Evolutionary conservation across 2,888 invertebrate species (phyloP).

Genomic region (Ophion costatus): DNA sequence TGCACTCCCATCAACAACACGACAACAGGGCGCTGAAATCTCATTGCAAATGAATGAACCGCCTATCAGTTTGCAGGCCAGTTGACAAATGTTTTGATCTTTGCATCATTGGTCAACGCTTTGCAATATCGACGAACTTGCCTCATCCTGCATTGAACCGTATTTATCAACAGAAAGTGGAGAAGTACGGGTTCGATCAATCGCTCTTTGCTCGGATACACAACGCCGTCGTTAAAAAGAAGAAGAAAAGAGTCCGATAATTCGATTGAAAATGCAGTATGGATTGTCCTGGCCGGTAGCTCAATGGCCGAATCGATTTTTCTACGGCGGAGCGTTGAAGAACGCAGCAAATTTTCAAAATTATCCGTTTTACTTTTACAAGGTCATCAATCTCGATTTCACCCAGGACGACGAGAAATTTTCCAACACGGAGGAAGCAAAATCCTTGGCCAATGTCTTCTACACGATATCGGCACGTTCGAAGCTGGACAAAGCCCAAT

Average conservation of each 20-base stretch:
- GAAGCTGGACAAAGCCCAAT: constrained; percentile 75
- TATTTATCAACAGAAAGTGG: constrained; percentile 86
- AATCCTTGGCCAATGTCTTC: constrained; percentile 86
- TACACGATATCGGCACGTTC: constrained; percentile 82
- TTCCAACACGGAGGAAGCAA: constrained; percentile 86
- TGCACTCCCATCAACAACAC: not conserved
- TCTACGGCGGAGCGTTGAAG: constrained; percentile 87
- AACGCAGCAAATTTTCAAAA: constrained; percentile 70
- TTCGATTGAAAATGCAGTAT: constrained; percentile 89
- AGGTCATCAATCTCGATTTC: too few relatives aligned
- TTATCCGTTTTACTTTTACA: constrained; percentile 85
- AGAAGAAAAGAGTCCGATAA: constrained; percentile 82
- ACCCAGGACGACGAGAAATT: constrained; percentile 74
- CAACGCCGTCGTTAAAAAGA: constrained; percentile 84
- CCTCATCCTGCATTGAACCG: too few relatives aligned
- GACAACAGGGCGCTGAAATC: too few relatives aligned
- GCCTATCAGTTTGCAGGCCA: too few relatives aligned
- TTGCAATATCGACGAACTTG: too few relatives aligned
- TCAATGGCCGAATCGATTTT: constrained; percentile 90
- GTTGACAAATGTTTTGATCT: too few relatives aligned
- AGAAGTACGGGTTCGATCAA: constrained; percentile 88
- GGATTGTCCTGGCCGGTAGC: constrained; percentile 94
- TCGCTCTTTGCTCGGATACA: constrained; percentile 92
- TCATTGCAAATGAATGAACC: too few relatives aligned
- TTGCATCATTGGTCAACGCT: too few relatives aligned